Conservation (phyloP, 2,113 vertebrate species). For the Jaculus jaculus region DNA sequence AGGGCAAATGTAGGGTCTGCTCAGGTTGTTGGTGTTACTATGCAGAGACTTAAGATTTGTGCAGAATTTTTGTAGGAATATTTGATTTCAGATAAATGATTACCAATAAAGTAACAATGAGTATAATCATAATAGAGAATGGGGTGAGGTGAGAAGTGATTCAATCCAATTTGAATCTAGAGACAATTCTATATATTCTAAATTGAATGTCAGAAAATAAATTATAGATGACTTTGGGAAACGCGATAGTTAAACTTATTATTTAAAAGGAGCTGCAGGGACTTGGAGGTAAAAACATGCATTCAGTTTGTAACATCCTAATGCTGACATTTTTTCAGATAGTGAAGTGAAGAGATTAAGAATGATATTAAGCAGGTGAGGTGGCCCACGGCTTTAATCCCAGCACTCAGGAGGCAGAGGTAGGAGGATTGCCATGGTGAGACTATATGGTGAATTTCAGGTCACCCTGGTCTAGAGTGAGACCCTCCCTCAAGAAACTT, state of each 20-base stretch:
- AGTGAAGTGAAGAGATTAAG: neutral
- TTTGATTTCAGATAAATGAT: neutral
- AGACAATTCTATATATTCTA: neutral
- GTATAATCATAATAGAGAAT: neutral
- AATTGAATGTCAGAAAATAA: conserved; percentile 8
- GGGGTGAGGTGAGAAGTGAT: neutral
- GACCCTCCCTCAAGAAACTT: too few species aligned
- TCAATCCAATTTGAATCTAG: neutral
- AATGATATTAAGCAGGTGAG: neutral
- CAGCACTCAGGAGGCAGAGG: too few species aligned
- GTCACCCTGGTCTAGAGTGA: too few species aligned
- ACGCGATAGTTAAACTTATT: neutral
- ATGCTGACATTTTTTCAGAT: neutral
- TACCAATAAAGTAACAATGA: neutral
- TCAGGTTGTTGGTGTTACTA: neutral
- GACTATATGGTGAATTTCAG: too few species aligned
- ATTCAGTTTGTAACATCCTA: neutral
- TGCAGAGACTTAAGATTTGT: neutral
- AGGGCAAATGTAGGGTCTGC: neutral
- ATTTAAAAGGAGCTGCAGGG: neutral
- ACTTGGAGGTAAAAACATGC: neutral
- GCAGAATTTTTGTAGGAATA: neutral
- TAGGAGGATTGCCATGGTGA: too few species aligned
- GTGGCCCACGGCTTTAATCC: too few species aligned
- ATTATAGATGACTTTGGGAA: neutral